Evolutionary conservation across 2,113 vertebrate genomes (phyloP).

Genomic region (Malurus melanocephalus): DNA sequence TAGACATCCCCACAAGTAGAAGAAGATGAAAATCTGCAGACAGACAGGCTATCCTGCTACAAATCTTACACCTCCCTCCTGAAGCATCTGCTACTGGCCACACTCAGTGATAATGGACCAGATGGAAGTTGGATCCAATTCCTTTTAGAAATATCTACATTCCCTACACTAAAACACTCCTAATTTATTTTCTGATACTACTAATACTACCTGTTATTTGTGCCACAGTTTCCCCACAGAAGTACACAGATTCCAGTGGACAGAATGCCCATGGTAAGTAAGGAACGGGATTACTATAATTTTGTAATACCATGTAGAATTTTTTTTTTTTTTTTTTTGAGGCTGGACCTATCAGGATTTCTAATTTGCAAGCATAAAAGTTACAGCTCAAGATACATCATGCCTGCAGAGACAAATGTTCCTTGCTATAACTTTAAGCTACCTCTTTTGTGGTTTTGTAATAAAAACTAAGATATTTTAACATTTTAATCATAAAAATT

Average conservation of each 20-base stretch:
- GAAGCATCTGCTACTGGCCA: conserved; percentile 20
- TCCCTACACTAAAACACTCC: not conserved
- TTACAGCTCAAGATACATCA: not conserved
- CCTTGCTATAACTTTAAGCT: not conserved
- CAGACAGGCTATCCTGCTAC: not conserved
- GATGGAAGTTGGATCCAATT: not conserved
- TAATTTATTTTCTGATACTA: not conserved
- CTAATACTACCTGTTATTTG: not conserved
- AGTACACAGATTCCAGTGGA: not conserved
- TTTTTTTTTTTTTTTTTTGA: not conserved
- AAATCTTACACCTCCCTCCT: not conserved
- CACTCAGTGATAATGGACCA: not conserved
- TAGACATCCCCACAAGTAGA: not conserved
- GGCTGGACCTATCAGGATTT: not conserved
- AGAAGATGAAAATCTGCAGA: not conserved
- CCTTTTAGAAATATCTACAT: not conserved
- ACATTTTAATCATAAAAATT: not conserved
- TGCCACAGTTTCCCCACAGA: not conserved
- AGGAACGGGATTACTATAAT: not conserved
- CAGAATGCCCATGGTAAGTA: not conserved
- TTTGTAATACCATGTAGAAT: not conserved
- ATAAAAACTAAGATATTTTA: not conserved
- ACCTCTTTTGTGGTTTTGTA: not conserved
- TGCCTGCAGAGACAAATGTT: not conserved
- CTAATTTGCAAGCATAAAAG: not conserved